Evolutionary conservation across 2,888 invertebrate species (phyloP).

Genomic region (Lysandra coridon): DNA sequence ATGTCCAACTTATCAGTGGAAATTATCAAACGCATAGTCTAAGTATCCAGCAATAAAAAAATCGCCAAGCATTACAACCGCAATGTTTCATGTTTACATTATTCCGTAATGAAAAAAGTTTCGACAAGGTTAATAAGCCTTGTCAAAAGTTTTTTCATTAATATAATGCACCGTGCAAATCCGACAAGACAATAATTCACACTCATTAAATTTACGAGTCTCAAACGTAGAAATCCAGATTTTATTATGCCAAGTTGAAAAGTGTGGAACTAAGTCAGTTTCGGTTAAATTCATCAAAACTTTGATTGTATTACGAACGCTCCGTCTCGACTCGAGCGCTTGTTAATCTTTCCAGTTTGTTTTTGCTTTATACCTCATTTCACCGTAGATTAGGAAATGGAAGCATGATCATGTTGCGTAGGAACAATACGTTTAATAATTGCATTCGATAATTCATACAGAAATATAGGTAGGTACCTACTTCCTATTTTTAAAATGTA

Average conservation of each 20-base stretch:
- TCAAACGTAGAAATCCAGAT: constrained; percentile 64
- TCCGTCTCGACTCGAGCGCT: constrained; percentile 57
- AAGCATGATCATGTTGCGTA: background rate
- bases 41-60: background rate
- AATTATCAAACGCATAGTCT: background rate
- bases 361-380: constrained; percentile 31
- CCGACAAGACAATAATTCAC: constrained; percentile 29
- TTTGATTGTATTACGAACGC: constrained; percentile 75
- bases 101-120: constrained; percentile 8
- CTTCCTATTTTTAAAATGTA: too few relatives aligned
- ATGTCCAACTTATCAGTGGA: too few relatives aligned
- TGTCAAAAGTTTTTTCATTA: constrained; percentile 28
- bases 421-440: background rate
- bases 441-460: too few relatives aligned
- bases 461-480: too few relatives aligned
- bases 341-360: constrained; percentile 63
- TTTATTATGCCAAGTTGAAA: constrained; percentile 71
- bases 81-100: constrained; percentile 16
- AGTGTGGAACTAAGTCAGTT: constrained; percentile 73
- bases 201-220: constrained; percentile 68
- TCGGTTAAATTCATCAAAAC: constrained; percentile 75
- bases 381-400: constrained; percentile 21
- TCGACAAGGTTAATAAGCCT: background rate
- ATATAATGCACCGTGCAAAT: constrained; percentile 23
- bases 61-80: background rate